Conservation (phyloP, 2,888 invertebrate genomes). For the Hofmannophila pseudospretella region DNA sequence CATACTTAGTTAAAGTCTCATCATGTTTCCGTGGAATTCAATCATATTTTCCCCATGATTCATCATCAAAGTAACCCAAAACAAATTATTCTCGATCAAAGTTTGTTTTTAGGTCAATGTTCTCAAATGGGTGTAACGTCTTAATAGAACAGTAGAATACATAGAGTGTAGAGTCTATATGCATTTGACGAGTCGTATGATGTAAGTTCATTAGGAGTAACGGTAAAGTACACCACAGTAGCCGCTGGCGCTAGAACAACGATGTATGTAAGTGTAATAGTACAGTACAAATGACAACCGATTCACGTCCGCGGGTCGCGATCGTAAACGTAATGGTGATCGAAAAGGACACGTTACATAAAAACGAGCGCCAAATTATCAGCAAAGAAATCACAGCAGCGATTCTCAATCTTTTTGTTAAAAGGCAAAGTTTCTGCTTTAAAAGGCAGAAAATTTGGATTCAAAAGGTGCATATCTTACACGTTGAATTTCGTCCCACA, state of each 20-base stretch:
- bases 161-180: too few species aligned
- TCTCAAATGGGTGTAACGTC: too few species aligned
- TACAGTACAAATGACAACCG: neutral
- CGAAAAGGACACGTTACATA: conserved; percentile 10
- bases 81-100: neutral
- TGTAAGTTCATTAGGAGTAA: neutral
- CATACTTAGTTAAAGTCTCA: too few species aligned
- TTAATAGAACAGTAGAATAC: too few species aligned
- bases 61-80: neutral
- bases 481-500: too few species aligned
- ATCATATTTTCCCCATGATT: neutral
- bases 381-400: neutral
- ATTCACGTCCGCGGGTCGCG: neutral
- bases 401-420: too few species aligned
- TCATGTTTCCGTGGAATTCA: too few species aligned
- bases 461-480: too few species aligned
- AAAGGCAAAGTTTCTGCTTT: too few species aligned
- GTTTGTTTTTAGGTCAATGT: neutral
- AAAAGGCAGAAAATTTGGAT: too few species aligned
- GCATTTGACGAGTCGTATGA: too few species aligned
- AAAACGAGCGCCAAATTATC: neutral
- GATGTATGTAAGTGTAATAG: neutral
- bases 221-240: neutral
- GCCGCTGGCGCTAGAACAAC: neutral
- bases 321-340: neutral